Evolutionary conservation across 2,888 invertebrate genomes (phyloP).

Genomic region (Helleia helle): DNA sequence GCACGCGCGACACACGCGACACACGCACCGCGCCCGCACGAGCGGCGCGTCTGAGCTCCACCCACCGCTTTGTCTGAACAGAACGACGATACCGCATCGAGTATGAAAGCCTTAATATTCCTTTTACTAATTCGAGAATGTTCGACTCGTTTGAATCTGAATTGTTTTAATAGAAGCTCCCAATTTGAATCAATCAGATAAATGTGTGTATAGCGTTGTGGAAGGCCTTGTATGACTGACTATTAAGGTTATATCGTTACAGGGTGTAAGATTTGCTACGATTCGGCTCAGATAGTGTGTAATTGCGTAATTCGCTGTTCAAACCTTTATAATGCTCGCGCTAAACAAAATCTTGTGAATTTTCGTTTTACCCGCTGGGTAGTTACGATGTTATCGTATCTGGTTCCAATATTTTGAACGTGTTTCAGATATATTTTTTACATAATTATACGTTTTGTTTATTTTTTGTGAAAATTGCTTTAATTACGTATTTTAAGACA

Average conservation of each 20-base stretch:
- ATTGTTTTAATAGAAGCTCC: no score
- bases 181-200: no score
- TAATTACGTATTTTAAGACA: conserved; percentile 9
- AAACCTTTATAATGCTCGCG: conserved; percentile 31
- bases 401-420: conserved; percentile 10
- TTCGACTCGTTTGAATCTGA: no score
- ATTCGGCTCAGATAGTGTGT: conserved; percentile 21
- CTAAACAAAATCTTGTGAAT: conserved; percentile 31
- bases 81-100: background rate
- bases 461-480: conserved; percentile 10
- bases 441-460: conserved; percentile 1
- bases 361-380: conserved; percentile 9
- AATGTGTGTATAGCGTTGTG: background rate
- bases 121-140: no score
- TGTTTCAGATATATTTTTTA: conserved; percentile 7
- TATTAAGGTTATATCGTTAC: background rate
- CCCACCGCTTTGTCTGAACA: background rate
- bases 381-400: background rate
- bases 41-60: conserved; percentile 6
- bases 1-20: conserved; percentile 20
- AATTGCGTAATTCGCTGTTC: conserved; percentile 19
- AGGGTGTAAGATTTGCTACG: conserved; percentile 11
- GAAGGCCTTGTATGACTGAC: background rate
- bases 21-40: conserved; percentile 15
- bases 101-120: background rate